Evolutionary conservation across 2,113 vertebrate genomes (phyloP).

Genomic region (Galeopterus variegatus): DNA sequence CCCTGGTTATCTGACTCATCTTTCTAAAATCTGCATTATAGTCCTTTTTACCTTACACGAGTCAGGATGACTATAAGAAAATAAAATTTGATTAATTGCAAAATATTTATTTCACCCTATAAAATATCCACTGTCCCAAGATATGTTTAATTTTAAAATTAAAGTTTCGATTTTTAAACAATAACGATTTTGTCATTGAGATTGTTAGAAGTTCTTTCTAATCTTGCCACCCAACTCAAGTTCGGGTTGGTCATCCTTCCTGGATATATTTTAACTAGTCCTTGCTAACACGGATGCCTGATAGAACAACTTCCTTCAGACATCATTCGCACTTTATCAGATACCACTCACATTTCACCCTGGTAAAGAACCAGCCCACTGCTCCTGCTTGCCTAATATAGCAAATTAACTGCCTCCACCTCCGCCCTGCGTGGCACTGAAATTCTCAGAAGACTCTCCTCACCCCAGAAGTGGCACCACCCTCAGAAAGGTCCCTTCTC

Average conservation of each 20-base stretch:
- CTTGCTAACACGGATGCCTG: background rate
- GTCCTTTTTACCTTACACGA: background rate
- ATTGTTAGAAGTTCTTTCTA: background rate
- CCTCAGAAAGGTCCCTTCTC: background rate
- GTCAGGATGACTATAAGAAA: conserved; percentile 12
- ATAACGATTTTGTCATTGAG: background rate
- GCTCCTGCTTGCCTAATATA: background rate
- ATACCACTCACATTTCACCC: background rate
- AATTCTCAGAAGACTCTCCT: background rate
- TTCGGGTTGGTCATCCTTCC: background rate
- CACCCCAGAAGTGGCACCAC: background rate
- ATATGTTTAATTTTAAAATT: conserved; percentile 36
- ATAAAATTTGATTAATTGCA: background rate
- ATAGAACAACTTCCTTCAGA: background rate
- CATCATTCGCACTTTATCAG: background rate
- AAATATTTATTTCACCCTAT: background rate
- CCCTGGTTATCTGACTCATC: conserved; percentile 53
- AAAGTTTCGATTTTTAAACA: background rate
- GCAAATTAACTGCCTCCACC: background rate
- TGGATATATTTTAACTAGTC: background rate
- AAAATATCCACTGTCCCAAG: background rate
- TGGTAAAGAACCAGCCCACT: background rate
- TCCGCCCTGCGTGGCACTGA: background rate
- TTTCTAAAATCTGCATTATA: conserved; percentile 24
- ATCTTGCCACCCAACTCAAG: background rate